Conservation (phyloP, 30 jellyfish, hydroid and myxozoan species). For the Cassiopea andromeda region DNA sequence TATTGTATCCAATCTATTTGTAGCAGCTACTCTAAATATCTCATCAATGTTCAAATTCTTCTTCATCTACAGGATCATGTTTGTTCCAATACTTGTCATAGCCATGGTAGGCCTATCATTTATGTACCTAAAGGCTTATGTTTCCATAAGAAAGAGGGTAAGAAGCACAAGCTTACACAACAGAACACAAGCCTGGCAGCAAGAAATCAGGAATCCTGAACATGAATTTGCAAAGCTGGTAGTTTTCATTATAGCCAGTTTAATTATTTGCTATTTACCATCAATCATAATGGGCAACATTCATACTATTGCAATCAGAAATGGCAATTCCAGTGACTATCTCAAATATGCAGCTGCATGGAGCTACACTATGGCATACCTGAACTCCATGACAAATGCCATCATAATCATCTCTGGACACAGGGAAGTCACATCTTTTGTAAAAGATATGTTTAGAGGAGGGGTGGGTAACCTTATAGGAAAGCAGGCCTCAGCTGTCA, state of each 20-base stretch:
- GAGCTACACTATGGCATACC: constrained; percentile 1
- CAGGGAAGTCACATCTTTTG: background rate
- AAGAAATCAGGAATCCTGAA: constrained; percentile 1
- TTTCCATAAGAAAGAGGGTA: background rate
- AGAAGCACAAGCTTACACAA: background rate
- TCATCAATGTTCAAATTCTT: constrained; percentile 26
- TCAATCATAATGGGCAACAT: background rate
- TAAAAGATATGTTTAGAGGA: background rate
- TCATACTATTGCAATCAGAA: background rate
- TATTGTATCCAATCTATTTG: background rate
- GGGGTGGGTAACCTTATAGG: too few relatives aligned
- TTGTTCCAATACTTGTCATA: background rate
- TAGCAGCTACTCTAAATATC: background rate
- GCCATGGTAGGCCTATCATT: constrained; percentile 7
- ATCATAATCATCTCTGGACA: background rate
- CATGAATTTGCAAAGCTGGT: constrained; percentile 5
- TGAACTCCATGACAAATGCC: constrained; percentile 1
- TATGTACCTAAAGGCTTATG: constrained; percentile 28
- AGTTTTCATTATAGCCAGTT: background rate
- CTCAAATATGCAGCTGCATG: constrained; percentile 12
- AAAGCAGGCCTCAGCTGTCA: too few relatives aligned
- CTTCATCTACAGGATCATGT: constrained; percentile 9
- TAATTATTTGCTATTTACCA: background rate
- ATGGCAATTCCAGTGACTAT: background rate
- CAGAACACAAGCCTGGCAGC: background rate